These are phyloP conservation scores for Harlomillsia oculata DNA, from an alignment of 1,140 invertebrate species.

Conservation along the genomic window DNA sequence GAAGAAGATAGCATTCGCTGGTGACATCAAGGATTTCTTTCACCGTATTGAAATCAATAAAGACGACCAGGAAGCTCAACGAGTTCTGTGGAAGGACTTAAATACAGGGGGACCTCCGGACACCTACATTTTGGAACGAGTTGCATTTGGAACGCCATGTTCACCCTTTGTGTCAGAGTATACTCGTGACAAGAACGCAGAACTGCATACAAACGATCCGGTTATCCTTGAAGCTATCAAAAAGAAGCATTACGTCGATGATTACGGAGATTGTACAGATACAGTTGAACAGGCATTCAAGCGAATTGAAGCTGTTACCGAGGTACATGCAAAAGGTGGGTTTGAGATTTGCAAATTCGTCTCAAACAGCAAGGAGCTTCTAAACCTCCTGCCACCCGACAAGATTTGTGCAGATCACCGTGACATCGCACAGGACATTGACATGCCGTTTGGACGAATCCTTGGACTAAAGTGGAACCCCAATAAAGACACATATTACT, in stretches of 20 bases:
- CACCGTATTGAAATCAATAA: not conserved
- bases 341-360: constrained; percentile 14
- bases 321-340: not conserved
- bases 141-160: not conserved
- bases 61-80: not conserved
- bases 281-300: constrained; percentile 17
- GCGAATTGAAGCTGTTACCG: not conserved
- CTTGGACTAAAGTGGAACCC: constrained; percentile 14
- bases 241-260: constrained; percentile 20
- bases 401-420: not conserved
- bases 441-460: not conserved
- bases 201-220: not conserved
- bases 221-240: not conserved
- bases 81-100: not conserved
- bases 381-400: not conserved
- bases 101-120: not conserved
- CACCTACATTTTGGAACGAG: not conserved
- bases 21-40: constrained; percentile 22
- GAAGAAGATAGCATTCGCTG: constrained; percentile 31
- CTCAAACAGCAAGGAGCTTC: not conserved
- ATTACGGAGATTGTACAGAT: constrained; percentile 10
- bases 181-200: not conserved
- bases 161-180: not conserved
- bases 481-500: constrained; percentile 16
- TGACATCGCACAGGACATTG: not conserved